phyloP scores from a whole-genome alignment of 2,113 vertebrate genomes.

The Piaya cayana region DNA sequence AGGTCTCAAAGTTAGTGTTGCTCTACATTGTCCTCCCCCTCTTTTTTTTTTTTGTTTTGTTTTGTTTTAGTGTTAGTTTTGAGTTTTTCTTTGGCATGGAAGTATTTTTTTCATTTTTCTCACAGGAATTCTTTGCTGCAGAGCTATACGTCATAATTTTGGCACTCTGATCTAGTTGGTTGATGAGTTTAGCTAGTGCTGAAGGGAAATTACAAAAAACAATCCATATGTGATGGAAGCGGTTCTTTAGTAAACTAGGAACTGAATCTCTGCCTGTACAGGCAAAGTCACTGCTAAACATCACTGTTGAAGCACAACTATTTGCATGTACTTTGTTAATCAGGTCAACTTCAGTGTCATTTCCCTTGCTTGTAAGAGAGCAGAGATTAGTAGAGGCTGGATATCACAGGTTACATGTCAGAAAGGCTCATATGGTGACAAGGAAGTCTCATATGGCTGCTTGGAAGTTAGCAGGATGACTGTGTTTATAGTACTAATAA shows the following conservation, averaged over 20 bases:
- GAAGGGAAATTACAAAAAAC: neutral
- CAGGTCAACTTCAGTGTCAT: neutral
- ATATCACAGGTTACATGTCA: neutral
- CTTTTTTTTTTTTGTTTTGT: neutral
- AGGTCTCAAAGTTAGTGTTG: neutral
- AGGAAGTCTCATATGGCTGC: no score
- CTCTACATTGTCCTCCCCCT: neutral
- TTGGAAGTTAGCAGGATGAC: neutral
- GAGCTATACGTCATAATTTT: neutral
- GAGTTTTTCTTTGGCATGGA: neutral
- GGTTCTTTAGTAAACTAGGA: neutral
- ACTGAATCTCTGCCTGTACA: neutral
- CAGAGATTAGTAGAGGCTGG: neutral
- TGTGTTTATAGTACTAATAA: neutral
- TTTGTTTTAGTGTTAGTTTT: neutral
- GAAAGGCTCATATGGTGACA: accelerated
- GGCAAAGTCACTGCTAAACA: neutral
- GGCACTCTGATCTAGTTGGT: neutral
- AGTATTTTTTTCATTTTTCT: neutral
- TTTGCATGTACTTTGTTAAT: neutral
- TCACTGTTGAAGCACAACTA: neutral
- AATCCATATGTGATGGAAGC: neutral
- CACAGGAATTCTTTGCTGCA: neutral
- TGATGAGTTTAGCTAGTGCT: neutral
- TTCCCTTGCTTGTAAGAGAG: neutral